Conservation (phyloP, 2,797 vertebrate species). For the Loris lydekkerianus region DNA sequence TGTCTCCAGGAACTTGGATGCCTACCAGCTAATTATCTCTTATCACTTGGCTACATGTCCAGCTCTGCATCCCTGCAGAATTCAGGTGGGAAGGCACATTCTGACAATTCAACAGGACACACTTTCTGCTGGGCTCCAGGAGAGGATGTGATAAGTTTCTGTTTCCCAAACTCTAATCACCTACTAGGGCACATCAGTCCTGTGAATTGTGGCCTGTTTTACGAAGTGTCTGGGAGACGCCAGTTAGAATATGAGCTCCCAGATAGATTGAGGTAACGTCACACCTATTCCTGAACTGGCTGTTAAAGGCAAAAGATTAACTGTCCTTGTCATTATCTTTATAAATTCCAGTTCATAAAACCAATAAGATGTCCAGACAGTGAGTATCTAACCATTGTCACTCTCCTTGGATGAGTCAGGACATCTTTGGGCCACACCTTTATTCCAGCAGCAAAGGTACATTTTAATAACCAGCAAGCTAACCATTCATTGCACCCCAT, state of each 20-base stretch:
- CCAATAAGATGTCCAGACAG: neutral
- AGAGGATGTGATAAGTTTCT: neutral
- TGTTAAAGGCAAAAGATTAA: neutral
- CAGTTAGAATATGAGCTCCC: neutral
- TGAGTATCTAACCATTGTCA: neutral
- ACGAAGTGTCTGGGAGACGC: neutral
- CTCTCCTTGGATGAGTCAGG: conserved; percentile 18
- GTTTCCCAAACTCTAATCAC: neutral
- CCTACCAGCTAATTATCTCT: neutral
- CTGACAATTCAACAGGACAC: neutral
- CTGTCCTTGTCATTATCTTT: neutral
- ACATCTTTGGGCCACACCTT: neutral
- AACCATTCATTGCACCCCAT: conserved; percentile 39
- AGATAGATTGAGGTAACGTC: neutral
- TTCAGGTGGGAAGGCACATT: neutral
- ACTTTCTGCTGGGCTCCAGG: neutral
- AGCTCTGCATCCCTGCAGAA: neutral
- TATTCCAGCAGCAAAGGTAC: neutral
- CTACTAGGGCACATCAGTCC: neutral
- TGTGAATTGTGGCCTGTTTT: neutral
- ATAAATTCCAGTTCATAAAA: neutral
- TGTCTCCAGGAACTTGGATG: neutral
- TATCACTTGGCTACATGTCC: neutral
- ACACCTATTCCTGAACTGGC: accelerated
- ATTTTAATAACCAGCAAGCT: conserved; percentile 41